Evolutionary conservation across 2,797 vertebrate species (phyloP).

Genomic region (Coreius guichenoti): DNA sequence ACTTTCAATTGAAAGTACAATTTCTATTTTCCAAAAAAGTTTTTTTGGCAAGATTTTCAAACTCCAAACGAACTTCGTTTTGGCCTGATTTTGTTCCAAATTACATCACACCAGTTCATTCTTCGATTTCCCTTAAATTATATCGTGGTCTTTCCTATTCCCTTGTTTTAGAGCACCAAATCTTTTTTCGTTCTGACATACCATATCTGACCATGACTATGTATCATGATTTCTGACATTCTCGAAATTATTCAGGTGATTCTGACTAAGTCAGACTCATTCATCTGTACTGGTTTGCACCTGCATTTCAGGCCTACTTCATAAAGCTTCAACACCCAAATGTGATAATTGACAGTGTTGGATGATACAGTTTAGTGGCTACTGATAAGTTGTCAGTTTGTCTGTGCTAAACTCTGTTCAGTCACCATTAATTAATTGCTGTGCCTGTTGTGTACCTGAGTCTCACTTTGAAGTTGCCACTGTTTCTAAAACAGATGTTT

Average conservation of each 20-base stretch:
- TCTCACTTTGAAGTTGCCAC: background rate
- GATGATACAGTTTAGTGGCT: slow-evolving; percentile 15
- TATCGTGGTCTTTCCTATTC: too few relatives aligned
- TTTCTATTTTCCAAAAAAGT: too few relatives aligned
- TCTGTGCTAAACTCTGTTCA: background rate
- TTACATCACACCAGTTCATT: too few relatives aligned
- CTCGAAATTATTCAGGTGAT: background rate
- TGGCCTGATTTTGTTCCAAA: too few relatives aligned
- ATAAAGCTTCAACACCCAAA: background rate
- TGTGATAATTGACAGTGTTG: background rate
- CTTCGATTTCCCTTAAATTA: too few relatives aligned
- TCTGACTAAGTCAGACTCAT: background rate
- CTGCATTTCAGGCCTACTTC: background rate
- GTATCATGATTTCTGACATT: background rate
- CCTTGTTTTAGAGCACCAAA: background rate
- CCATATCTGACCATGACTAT: background rate
- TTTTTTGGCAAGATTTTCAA: too few relatives aligned
- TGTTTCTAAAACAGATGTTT: background rate
- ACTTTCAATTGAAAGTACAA: too few relatives aligned
- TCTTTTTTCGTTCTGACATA: background rate
- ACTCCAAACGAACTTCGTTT: too few relatives aligned
- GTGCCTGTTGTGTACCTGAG: background rate
- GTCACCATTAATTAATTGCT: background rate
- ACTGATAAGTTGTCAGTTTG: slow-evolving; percentile 23
- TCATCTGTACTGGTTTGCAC: background rate